Base-by-base conservation (phyloP, 2,888 invertebrate genomes). In the Pardosa pseudoannulata region DNA sequence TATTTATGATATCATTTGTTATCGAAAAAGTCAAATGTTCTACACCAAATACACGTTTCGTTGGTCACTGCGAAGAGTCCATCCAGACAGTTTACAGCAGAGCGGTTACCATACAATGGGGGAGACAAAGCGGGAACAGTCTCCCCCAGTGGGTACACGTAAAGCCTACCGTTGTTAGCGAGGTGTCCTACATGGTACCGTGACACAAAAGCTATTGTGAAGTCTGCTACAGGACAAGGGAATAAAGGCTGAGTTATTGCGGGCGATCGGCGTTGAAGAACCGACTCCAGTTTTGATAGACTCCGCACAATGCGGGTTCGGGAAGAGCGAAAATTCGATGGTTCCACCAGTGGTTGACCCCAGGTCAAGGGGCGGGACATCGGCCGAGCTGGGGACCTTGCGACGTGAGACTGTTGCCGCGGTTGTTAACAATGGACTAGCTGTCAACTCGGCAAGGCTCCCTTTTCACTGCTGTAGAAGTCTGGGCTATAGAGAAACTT, bases 271-370 rank as follows among this genome's bases (percentile, higher is more conserved):
- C 78, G 78, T 50, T 78, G 78, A 78, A 83, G 83, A 78, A 78
- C 73, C 76, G 36, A 70, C 74, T 73, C 70, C 64, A 64, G 75
- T 83, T 83, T 88, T 88, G 79, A 88, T 88, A 80, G 83, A 83
- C 79, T 83, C 79, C n/a, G 41, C 75, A 83, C 85, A 85, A 85
- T 79, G 36, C 64, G 9, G n/a, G n/a, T 19, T 71, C 71, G 79
- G 83, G 67, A 64, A 46, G n/a, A 76, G 56, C 64, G 62, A 76
- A 70, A 71, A 78, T 83, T 72, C 78, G 65, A 67, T 71, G 83
- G 78, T 71, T 65, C 79, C 79, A 31, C 70, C 71, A 71, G 46
- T 32, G 78, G 72, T 74, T 83, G 83, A 83, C 83, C 83, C 78
- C 7, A 36, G 83, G 83, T 83, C 83, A 83, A 65, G 72, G 78